Evolutionary conservation across 30 jellyfish, hydroid and myxozoan species (phyloP).

Genomic region (Hydractinia symbiolongicarpus): DNA sequence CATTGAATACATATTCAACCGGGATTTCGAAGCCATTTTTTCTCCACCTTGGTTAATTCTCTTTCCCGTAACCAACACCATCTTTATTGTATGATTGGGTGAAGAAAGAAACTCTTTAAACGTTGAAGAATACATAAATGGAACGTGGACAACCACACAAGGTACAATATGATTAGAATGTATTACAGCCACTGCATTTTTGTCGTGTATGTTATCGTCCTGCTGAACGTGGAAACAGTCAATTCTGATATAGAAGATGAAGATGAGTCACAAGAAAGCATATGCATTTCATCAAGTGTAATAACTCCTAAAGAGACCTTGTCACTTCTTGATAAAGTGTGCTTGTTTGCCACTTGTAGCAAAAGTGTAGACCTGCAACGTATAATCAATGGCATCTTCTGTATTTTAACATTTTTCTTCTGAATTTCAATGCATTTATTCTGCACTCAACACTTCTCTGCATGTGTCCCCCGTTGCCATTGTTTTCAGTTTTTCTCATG

Average conservation of each 20-base stretch:
- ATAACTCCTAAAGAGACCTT: constrained; percentile 24
- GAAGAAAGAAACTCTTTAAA: not conserved
- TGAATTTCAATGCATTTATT: too few species aligned
- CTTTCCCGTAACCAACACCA: constrained; percentile 22
- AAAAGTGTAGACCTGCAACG: constrained; percentile 18
- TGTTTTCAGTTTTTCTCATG: too few species aligned
- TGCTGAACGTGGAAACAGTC: constrained; percentile 25
- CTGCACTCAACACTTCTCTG: too few species aligned
- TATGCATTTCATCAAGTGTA: constrained; percentile 16
- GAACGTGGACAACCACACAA: not conserved
- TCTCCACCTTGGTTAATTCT: not conserved
- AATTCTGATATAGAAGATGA: constrained; percentile 1
- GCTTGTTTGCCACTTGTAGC: constrained; percentile 15
- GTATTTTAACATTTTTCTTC: too few species aligned
- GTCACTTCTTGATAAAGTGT: constrained; percentile 18
- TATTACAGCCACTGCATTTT: not conserved
- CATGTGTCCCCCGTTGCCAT: too few species aligned
- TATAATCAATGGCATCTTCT: constrained; percentile 2
- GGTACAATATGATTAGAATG: not conserved
- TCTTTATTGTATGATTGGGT: not conserved
- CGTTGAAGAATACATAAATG: constrained; percentile 4
- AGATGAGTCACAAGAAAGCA: not conserved
- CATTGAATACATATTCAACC: constrained; percentile 7
- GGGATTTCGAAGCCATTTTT: not conserved
- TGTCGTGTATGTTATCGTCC: not conserved